phyloP scores from a whole-genome alignment of 2,113 vertebrate species.

The Leptocoma aspasia region DNA sequence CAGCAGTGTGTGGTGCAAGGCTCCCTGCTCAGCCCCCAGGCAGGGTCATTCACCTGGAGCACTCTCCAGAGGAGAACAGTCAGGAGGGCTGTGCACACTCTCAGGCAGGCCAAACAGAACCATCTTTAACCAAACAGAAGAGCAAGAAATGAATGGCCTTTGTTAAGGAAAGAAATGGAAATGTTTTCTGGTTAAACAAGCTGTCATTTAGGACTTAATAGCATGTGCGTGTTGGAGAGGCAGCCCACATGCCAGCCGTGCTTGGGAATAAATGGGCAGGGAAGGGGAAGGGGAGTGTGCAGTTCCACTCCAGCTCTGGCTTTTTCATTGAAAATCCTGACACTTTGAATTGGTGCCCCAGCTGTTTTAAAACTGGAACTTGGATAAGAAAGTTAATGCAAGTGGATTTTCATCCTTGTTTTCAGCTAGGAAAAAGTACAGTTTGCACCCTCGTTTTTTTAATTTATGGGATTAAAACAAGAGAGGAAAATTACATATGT shows the following conservation, averaged over 20 bases:
- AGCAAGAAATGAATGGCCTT: conserved; percentile 59
- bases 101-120: not conserved
- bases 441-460: not conserved
- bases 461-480: not conserved
- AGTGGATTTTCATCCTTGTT: not conserved
- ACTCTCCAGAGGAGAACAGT: not conserved
- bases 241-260: not conserved
- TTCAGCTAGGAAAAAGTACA: not conserved
- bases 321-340: not conserved
- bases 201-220: conserved; percentile 60
- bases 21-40: not conserved
- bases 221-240: conserved; percentile 4
- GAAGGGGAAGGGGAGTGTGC: not conserved
- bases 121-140: conserved; percentile 29
- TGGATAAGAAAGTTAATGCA: not conserved
- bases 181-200: conserved; percentile 63
- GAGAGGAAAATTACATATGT: not conserved
- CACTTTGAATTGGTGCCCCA: not conserved
- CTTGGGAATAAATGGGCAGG: conserved; percentile 12
- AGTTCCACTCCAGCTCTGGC: not conserved
- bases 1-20: not conserved
- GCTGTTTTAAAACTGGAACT: not conserved
- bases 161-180: conserved; percentile 63
- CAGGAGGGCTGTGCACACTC: not conserved
- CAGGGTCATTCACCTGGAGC: not conserved